Evolutionary conservation across 2,888 invertebrate species (phyloP).

Genomic region (Andrena praecox): DNA sequence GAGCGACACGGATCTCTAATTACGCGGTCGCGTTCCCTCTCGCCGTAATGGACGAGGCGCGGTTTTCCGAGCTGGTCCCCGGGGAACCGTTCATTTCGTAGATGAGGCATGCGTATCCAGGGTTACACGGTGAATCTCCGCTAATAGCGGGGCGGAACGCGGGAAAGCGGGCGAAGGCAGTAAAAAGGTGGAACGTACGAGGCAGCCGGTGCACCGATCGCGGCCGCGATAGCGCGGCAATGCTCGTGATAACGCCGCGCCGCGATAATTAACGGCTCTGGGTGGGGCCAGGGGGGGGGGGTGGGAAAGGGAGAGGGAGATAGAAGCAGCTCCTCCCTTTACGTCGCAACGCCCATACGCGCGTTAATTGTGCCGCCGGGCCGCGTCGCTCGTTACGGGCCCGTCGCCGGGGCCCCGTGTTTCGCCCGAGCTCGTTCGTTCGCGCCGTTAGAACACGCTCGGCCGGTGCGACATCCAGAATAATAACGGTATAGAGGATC

Average conservation of each 20-base stretch:
- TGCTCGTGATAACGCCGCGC: slow-evolving; percentile 48
- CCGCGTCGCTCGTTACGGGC: slow-evolving; percentile 36
- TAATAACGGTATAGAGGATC: slow-evolving; percentile 78
- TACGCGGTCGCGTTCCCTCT: slow-evolving; percentile 2
- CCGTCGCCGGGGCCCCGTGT: slow-evolving; percentile 5
- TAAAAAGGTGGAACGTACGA: slow-evolving; percentile 47
- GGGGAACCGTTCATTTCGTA: background rate
- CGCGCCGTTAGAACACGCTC: slow-evolving; percentile 61
- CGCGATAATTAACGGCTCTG: slow-evolving; percentile 73
- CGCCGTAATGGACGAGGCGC: background rate
- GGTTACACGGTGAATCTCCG: background rate
- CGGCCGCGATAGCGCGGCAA: slow-evolving; percentile 41
- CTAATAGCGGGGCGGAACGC: slow-evolving; percentile 13
- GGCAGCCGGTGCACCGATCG: slow-evolving; percentile 43
- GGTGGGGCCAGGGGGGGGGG: slow-evolving; percentile 44
- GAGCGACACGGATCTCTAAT: slow-evolving; percentile 54
- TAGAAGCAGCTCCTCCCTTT: slow-evolving; percentile 66
- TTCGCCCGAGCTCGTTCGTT: slow-evolving; percentile 60
- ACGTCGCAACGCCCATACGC: slow-evolving; percentile 25
- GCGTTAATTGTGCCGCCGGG: slow-evolving; percentile 52
- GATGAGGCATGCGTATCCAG: background rate
- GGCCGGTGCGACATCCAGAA: slow-evolving; percentile 70
- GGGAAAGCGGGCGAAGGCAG: slow-evolving; percentile 30
- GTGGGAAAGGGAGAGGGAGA: too few species aligned
- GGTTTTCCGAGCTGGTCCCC: slow-evolving; percentile 37